phyloP scores from a whole-genome alignment of 2,797 vertebrate species.

The Phylloscopus collybita region DNA sequence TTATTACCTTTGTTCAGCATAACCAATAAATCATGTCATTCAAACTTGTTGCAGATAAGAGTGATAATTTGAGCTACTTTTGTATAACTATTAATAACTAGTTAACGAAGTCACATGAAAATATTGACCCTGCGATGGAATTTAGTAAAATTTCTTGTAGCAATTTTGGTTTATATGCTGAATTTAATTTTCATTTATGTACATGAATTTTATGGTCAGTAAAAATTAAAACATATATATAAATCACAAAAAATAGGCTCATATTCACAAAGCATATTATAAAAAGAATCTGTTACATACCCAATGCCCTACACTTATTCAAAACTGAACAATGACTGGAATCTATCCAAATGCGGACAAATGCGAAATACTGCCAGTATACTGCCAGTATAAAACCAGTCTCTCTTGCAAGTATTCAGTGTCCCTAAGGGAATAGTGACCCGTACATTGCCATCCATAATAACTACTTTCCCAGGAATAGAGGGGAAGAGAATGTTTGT shows the following conservation, averaged over 20 bases:
- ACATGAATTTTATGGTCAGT: not conserved
- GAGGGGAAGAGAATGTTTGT: conserved; percentile 49
- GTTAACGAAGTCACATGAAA: not conserved
- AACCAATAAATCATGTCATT: not conserved
- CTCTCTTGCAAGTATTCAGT: conserved; percentile 35
- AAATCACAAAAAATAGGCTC: not conserved
- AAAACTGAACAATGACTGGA: conserved; percentile 67
- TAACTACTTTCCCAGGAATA: conserved; percentile 46
- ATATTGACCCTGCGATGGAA: not conserved
- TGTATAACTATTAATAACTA: not conserved
- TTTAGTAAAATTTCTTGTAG: not conserved
- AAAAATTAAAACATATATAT: not conserved
- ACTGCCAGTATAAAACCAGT: conserved; percentile 57
- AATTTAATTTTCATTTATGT: not conserved
- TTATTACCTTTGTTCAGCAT: not conserved
- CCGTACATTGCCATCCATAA: not conserved
- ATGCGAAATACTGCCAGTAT: conserved; percentile 34
- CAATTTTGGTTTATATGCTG: not conserved
- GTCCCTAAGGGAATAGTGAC: conserved; percentile 61
- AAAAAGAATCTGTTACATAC: conserved; percentile 12
- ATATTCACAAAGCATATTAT: not conserved
- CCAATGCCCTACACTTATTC: conserved; percentile 15
- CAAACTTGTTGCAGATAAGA: not conserved
- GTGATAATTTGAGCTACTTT: not conserved
- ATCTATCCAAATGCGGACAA: conserved; percentile 37